Conservation (phyloP, 2,113 vertebrate species). For the Chaetorhynchus papuensis region DNA sequence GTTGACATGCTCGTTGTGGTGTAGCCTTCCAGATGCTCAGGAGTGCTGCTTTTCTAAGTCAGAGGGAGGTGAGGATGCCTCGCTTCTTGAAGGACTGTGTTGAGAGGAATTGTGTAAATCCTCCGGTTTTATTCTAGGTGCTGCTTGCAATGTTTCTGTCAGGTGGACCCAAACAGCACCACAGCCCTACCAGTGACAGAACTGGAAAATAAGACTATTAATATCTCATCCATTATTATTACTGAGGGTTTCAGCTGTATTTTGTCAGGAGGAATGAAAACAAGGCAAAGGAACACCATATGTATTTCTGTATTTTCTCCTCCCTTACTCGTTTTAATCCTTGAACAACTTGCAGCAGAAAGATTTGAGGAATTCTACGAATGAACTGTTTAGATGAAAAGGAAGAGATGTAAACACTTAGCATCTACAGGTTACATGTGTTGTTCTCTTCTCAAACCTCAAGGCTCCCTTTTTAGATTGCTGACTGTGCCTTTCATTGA, state of each 20-base stretch:
- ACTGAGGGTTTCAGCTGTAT: not conserved
- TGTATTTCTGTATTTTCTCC: not conserved
- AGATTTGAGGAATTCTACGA: not conserved
- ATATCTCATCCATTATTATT: not conserved
- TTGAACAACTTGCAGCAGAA: not conserved
- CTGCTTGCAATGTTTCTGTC: not conserved
- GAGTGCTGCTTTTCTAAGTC: not conserved
- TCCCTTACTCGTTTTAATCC: not conserved
- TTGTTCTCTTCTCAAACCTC: not conserved
- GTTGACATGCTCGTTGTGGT: not conserved
- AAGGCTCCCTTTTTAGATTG: not conserved
- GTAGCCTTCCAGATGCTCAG: not conserved
- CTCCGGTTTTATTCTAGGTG: not conserved
- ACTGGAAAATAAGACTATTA: not conserved
- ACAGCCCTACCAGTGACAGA: not conserved
- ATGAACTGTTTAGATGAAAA: not conserved
- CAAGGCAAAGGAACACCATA: not conserved
- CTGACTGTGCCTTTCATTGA: not conserved
- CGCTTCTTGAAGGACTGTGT: not conserved
- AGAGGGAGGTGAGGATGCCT: not conserved
- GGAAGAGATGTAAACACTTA: not conserved
- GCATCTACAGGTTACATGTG: not conserved
- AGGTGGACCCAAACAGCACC: not conserved
- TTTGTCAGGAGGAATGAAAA: not conserved
- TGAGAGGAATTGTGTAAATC: not conserved